Conservation (phyloP, 2,888 invertebrate genomes). For the Mystacides longicornis region DNA sequence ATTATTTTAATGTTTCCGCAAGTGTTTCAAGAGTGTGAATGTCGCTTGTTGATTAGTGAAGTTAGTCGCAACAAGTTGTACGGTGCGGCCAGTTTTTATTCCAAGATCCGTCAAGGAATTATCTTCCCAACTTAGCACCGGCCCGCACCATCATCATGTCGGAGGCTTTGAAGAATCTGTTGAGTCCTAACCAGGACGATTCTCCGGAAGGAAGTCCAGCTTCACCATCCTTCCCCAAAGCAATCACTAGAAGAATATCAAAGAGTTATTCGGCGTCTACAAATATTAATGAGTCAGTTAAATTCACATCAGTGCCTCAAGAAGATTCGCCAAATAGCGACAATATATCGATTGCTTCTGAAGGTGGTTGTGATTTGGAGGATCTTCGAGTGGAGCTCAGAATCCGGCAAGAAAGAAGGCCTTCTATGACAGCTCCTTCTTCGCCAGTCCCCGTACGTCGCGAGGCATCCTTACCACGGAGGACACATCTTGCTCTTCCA, state of each 20-base stretch:
- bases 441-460: slow-evolving; percentile 40
- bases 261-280: slow-evolving; percentile 21
- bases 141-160: slow-evolving; percentile 16
- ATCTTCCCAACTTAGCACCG: neutral
- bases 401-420: slow-evolving; percentile 31
- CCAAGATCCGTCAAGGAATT: neutral
- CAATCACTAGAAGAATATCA: slow-evolving; percentile 16
- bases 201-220: slow-evolving; percentile 9
- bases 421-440: slow-evolving; percentile 45
- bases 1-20: neutral
- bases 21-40: neutral
- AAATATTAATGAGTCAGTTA: slow-evolving; percentile 13
- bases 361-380: slow-evolving; percentile 20
- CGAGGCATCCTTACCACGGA: slow-evolving; percentile 14
- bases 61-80: neutral
- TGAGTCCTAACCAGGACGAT: slow-evolving; percentile 10
- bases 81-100: neutral
- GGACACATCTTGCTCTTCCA: slow-evolving; percentile 15
- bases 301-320: slow-evolving; percentile 20
- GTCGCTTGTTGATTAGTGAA: no score
- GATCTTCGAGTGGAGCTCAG: slow-evolving; percentile 20
- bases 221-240: slow-evolving; percentile 12
- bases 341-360: slow-evolving; percentile 14
- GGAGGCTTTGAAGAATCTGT: slow-evolving; percentile 20
- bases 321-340: slow-evolving; percentile 14